Conservation (phyloP, 2,888 invertebrate genomes). For the Sturmia bella region DNA sequence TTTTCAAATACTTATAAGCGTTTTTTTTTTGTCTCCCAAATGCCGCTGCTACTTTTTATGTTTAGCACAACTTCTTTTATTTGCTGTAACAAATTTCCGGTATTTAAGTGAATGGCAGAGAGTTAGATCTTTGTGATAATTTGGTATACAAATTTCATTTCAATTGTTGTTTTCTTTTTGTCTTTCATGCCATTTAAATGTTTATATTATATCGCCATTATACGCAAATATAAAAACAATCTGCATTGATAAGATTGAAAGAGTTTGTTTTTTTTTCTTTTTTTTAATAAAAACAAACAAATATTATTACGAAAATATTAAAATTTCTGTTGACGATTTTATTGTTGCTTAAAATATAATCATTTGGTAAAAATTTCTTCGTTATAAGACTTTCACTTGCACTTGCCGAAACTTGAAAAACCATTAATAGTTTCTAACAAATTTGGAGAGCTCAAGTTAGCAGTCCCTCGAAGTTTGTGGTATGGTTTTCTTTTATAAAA, state of each 20-base stretch:
- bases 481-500: no score
- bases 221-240: conserved; percentile 59
- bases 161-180: conserved; percentile 13
- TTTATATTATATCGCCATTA: conserved; percentile 61
- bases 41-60: background rate
- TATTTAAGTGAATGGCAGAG: conserved; percentile 10
- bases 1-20: background rate
- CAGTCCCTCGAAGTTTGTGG: no score
- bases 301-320: conserved; percentile 24
- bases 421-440: background rate
- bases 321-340: background rate
- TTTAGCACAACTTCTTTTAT: background rate
- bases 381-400: conserved; percentile 55
- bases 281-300: background rate
- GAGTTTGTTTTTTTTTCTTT: no score
- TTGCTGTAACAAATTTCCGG: conserved; percentile 35
- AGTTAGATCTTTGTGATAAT: background rate
- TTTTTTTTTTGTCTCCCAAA: background rate
- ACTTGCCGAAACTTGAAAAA: background rate
- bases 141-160: conserved; percentile 38
- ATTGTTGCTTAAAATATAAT: conserved; percentile 16
- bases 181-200: conserved; percentile 45
- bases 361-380: conserved; percentile 36
- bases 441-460: no score
- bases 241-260: conserved; percentile 45